Evolutionary conservation across 2,888 invertebrate species (phyloP), one percentile per base, ranked within the genome.

Genomic region (Lobophora halterata): DNA sequence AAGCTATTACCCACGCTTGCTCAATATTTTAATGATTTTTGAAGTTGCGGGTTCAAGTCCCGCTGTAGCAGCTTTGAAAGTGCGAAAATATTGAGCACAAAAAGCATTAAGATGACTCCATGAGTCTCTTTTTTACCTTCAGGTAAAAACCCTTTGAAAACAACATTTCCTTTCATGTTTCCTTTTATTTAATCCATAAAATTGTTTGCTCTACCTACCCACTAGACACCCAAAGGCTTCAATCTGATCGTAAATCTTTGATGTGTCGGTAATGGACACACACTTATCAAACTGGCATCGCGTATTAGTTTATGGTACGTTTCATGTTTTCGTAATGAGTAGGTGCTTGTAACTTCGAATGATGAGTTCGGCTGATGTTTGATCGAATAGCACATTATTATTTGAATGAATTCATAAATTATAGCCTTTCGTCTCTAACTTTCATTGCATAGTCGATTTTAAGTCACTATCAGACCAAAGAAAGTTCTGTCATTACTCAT

Each of bases 141-240:
- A 12, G 2, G 3, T 13, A 33, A 32, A 19, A 33, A 21, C 4
- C 21, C n/a, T n/a, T n/a, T n/a, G n/a, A n/a, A n/a, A n/a, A n/a
- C n/a, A n/a, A n/a, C n/a, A n/a, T n/a, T n/a, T n/a, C n/a, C n/a
- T n/a, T n/a, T n/a, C n/a, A n/a, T n/a, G n/a, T n/a, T n/a, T n/a
- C n/a, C n/a, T n/a, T n/a, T n/a, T n/a, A n/a, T 37, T 32, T 37
- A 28, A 60, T 70, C 65, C 67, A 64, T 65, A 65, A 69, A 71
- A 71, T 67, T 26, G 29, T 19, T 5, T 21, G 35, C 30, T 20
- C 20, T 36, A 37, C 25, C 14, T 10, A 30, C 33, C 24, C 49
- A 34, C 38, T 44, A 37, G 32, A 43, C 37, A 33, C 39, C 5
- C 14, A 25, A 13, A 17, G 6, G 9, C 4, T 13, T 14, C 18